These are phyloP conservation scores for Apantesis nais DNA, from an alignment of 2,888 invertebrate genomes.

Conservation along the genomic window DNA sequence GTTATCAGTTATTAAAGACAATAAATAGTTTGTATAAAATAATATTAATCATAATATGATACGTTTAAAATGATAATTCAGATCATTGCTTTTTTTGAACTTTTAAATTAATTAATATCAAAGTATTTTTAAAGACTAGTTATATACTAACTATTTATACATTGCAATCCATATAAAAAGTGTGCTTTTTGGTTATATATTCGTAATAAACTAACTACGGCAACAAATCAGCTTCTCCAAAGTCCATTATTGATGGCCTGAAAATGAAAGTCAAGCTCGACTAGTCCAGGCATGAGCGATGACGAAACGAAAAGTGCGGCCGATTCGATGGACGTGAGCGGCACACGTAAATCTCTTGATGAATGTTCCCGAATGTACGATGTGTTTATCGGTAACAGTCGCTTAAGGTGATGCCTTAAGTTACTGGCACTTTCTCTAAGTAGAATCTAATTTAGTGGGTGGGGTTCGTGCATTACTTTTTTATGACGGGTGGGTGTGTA, in stretches of 20 bases:
- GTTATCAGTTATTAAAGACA: background rate
- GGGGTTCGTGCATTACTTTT: conserved; percentile 21
- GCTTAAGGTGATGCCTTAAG: conserved; percentile 27
- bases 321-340: conserved; percentile 40
- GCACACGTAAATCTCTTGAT: conserved; percentile 49
- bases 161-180: background rate
- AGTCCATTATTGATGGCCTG: conserved; percentile 46
- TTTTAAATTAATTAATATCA: background rate
- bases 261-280: conserved; percentile 48
- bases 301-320: conserved; percentile 45
- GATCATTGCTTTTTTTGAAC: too few species aligned
- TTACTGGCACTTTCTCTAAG: conserved; percentile 26
- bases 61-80: background rate
- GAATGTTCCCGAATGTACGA: conserved; percentile 46
- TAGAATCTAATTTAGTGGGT: conserved; percentile 25
- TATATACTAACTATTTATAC: background rate
- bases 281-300: conserved; percentile 47
- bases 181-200: background rate
- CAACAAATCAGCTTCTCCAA: conserved; percentile 15
- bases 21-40: background rate
- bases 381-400: conserved; percentile 47
- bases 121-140: too few species aligned
- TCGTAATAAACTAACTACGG: conserved; percentile 1
- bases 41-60: too few species aligned
- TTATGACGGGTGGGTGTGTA: conserved; percentile 20